phyloP scores from a whole-genome alignment of 64 coral and sea anemone species.

The Actinia equina region DNA sequence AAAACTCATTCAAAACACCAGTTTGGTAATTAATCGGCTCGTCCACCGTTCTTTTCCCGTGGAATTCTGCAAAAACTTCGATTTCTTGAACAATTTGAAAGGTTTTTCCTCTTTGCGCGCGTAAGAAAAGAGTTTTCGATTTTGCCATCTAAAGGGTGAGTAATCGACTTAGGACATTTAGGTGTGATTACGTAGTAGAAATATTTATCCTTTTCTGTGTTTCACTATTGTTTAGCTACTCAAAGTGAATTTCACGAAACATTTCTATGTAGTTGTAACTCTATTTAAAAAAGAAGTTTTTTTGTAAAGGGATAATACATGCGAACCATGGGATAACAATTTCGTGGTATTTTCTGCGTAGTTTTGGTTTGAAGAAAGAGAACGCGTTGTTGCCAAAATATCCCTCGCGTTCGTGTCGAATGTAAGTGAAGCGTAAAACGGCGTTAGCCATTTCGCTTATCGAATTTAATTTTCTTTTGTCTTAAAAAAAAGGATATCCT shows the following conservation, averaged over 20 bases:
- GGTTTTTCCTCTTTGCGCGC: background rate
- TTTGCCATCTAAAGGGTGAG: background rate
- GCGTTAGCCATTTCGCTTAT: slow-evolving; percentile 8
- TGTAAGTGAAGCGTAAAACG: background rate
- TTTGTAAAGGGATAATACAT: background rate
- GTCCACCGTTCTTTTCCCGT: background rate
- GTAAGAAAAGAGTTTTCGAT: background rate
- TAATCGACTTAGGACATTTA: background rate
- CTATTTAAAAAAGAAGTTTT: too few relatives aligned
- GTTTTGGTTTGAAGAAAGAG: background rate
- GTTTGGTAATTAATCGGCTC: slow-evolving; percentile 12
- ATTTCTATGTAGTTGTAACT: background rate
- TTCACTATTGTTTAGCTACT: background rate
- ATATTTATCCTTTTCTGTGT: background rate
- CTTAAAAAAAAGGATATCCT: background rate
- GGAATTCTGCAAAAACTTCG: background rate
- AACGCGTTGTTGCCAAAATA: background rate
- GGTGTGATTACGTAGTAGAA: slow-evolving; percentile 8
- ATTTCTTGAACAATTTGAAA: background rate
- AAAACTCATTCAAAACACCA: slow-evolving; percentile 43
- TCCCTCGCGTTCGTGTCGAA: background rate
- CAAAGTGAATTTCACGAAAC: background rate
- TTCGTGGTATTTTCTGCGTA: background rate
- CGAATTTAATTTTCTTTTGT: background rate
- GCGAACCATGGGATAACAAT: background rate